Conservation (phyloP, 2,888 invertebrate species). For the Ochropacha duplaris region DNA sequence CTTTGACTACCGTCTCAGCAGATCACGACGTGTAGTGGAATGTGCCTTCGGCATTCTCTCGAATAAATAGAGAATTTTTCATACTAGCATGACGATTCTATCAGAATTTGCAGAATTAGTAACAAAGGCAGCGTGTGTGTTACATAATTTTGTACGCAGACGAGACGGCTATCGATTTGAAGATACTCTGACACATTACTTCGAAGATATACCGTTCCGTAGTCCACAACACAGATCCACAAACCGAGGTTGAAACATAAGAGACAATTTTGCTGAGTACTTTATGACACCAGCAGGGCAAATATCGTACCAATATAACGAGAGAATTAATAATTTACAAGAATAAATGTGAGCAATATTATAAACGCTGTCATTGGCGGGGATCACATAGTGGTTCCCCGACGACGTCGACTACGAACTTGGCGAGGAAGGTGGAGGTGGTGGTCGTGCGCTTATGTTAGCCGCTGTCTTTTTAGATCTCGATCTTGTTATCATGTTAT, state of each 20-base stretch:
- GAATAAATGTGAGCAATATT: no score
- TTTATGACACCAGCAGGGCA: slow-evolving; percentile 25
- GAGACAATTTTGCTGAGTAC: slow-evolving; percentile 29
- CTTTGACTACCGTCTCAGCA: slow-evolving; percentile 22
- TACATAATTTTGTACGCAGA: slow-evolving; percentile 23
- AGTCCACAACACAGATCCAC: slow-evolving; percentile 16
- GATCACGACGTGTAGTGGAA: slow-evolving; percentile 19
- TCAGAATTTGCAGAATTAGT: slow-evolving; percentile 17
- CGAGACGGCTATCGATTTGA: slow-evolving; percentile 24
- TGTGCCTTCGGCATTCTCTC: slow-evolving; percentile 15
- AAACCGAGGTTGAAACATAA: slow-evolving; percentile 21
- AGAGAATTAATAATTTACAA: slow-evolving; percentile 13
- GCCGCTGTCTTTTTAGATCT: no score
- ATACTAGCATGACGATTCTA: slow-evolving; percentile 20
- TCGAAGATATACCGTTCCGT: slow-evolving; percentile 14
- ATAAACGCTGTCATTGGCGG: no score
- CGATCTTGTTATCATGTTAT: no score
- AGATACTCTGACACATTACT: slow-evolving; percentile 21
- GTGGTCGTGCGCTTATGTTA: no score
- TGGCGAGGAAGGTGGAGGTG: no score
- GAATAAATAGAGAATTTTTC: slow-evolving; percentile 19
- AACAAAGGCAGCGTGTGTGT: slow-evolving; percentile 17
- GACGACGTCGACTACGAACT: no score
- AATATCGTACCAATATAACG: slow-evolving; percentile 25
- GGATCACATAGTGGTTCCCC: no score